phyloP scores from a whole-genome alignment of 1,140 invertebrate species.

The Araneus ventricosus region DNA sequence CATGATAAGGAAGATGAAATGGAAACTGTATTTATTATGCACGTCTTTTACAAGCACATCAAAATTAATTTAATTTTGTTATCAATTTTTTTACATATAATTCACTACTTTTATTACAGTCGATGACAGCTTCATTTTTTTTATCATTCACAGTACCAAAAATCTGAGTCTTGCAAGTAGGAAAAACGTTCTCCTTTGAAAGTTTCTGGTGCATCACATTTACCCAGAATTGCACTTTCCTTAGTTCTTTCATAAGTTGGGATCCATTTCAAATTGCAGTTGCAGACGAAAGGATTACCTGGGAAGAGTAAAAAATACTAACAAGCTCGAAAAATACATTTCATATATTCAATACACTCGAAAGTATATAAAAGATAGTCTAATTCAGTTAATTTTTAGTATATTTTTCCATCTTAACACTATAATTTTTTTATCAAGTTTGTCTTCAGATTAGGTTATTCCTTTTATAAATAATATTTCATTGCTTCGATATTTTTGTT shows the following conservation, averaged over 20 bases:
- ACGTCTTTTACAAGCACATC: too few species aligned
- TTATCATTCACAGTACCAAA: background rate
- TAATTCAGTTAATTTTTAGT: background rate
- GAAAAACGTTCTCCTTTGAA: background rate
- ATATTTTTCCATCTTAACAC: too few species aligned
- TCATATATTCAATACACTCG: background rate
- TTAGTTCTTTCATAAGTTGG: background rate
- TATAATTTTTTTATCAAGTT: too few species aligned
- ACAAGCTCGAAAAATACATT: background rate
- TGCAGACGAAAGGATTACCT: background rate
- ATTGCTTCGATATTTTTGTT: too few species aligned
- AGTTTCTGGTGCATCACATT: background rate
- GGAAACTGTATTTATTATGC: too few species aligned
- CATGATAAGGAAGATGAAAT: too few species aligned
- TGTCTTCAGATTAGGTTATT: too few species aligned
- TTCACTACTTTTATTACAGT: too few species aligned
- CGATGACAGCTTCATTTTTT: too few species aligned
- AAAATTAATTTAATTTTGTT: too few species aligned
- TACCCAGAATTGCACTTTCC: background rate
- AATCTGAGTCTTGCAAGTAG: background rate
- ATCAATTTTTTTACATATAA: too few species aligned
- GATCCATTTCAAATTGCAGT: background rate
- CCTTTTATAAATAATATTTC: too few species aligned
- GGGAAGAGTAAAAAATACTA: background rate
- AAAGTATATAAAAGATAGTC: background rate